Evolutionary conservation across 2,888 invertebrate genomes (phyloP), one percentile per base, ranked within the genome.

Genomic region (Hemithea aestivaria): DNA sequence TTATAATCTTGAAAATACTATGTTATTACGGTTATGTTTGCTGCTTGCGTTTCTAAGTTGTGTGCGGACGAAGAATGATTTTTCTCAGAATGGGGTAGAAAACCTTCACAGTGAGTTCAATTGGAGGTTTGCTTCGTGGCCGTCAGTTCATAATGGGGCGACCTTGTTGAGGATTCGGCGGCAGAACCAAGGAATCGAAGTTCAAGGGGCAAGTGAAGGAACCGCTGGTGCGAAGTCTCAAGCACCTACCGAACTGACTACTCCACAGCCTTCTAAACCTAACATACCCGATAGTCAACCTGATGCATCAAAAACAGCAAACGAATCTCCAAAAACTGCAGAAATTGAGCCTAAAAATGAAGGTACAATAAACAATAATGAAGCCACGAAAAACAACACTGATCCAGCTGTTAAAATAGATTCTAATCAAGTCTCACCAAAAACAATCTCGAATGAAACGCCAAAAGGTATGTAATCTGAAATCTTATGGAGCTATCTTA

Each of bases 121-220:
- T 28, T 57, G 50, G 26, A 58, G 56, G 21, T 78, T 66, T 56
- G 66, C 76, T 1, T 53, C 62, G 23, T 76, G 78, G 79, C 81
- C 82, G 7, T 76, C 77, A 9, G 51, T 72, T n/a, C 67, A 66
- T 16, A 74, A 78, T 47, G 74, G 57, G 1, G 71, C 70, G 2
- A 50, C 45, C 5, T 46, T 70, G 45, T 49, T 72, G 50, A 61
- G 58, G 27, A 48, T 66, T 26, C 53, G 65, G 27, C 58, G 79
- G 2, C 60, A 65, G 28, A 51, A 43, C 1, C 58, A 50, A 20
- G 7, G 12, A 1, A 22, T 6, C 11, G 8, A 12, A 10, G 20
- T 12, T 6, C 33, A 37, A 37, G 58, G 52, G 6, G 44, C 51
- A 6, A 66, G 50, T 20, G 68, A 73, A 36, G 68, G 67, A 7